Evolutionary conservation across 2,797 vertebrate species (phyloP).

Genomic region (Rousettus madagascariensis): DNA sequence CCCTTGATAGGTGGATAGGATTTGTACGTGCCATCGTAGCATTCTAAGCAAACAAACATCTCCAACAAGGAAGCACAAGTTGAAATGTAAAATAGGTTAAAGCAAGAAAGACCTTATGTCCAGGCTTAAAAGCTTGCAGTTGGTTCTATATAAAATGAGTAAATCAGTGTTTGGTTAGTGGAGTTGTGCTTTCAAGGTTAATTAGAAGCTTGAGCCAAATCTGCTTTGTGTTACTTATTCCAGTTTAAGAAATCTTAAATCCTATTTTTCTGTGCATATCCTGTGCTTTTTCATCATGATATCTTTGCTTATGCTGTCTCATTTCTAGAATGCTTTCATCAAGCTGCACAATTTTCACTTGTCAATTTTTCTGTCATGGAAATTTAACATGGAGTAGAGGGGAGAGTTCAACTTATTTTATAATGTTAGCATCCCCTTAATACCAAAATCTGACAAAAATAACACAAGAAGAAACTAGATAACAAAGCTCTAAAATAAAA

Average conservation of each 20-base stretch:
- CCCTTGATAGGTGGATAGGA: neutral
- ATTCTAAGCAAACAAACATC: neutral
- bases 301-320: neutral
- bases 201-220: neutral
- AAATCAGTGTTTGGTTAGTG: neutral
- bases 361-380: neutral
- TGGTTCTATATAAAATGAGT: neutral
- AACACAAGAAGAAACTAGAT: neutral
- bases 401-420: neutral
- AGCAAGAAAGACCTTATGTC: neutral
- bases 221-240: neutral
- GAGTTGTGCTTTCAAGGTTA: conserved; percentile 8
- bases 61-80: neutral
- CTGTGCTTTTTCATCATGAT: neutral
- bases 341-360: neutral
- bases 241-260: neutral
- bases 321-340: neutral
- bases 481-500: neutral
- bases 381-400: neutral
- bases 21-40: neutral
- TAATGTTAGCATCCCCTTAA: neutral
- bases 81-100: neutral
- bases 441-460: neutral
- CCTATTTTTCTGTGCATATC: neutral
- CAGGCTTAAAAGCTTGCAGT: neutral